These are phyloP conservation scores for Xerus rutilus DNA, from an alignment of 2,797 vertebrate genomes.

Conservation along the genomic window DNA sequence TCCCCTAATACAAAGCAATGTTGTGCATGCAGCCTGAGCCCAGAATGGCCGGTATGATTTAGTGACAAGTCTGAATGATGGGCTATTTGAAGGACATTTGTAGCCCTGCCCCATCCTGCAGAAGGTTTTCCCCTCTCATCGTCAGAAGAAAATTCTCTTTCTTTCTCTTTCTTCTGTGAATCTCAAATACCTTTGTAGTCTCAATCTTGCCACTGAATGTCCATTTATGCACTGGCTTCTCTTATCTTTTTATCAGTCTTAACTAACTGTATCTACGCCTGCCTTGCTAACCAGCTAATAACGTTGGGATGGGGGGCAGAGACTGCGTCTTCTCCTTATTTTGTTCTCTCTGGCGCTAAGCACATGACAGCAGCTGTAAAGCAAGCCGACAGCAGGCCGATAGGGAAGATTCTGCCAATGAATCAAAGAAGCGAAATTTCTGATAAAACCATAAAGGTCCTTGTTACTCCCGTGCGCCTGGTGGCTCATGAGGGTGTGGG, in stretches of 20 bases:
- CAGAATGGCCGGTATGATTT: neutral
- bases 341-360: neutral
- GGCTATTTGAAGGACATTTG: neutral
- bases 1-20: neutral
- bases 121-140: neutral
- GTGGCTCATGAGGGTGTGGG: neutral
- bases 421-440: neutral
- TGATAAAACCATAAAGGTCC: neutral
- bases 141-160: no score
- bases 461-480: accelerated
- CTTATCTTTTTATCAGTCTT: no score
- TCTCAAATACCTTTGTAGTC: neutral
- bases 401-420: neutral
- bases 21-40: neutral
- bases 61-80: neutral
- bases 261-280: accelerated
- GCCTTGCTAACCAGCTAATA: neutral
- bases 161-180: neutral
- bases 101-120: no score
- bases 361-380: neutral
- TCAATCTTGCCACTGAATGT: accelerated
- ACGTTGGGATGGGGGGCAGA: neutral
- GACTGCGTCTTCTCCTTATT: neutral
- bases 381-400: neutral
- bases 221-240: neutral